Percentiles rank a stretch among this genome's conserved stretches.
phyloP scores from a whole-genome alignment of 2,888 invertebrate genomes.

The Lasioglossum figueresi region DNA sequence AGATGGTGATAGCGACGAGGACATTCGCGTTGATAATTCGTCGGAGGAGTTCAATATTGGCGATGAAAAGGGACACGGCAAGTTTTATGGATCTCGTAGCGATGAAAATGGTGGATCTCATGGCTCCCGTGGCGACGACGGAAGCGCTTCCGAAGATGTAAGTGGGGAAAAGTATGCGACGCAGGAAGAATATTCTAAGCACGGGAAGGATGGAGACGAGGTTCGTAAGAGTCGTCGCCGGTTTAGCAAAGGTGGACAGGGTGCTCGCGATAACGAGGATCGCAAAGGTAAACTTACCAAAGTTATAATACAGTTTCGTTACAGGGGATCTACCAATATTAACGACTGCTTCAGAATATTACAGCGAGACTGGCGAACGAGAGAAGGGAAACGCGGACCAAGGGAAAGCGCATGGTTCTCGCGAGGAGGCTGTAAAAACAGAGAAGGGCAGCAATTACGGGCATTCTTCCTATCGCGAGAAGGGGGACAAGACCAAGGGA shows the following conservation, averaged over 20 bases:
- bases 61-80: not conserved
- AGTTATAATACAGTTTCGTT: not conserved
- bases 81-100: not conserved
- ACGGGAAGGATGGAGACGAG: conserved; percentile 86
- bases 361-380: conserved; percentile 85
- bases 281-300: conserved; percentile 78
- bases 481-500: conserved; percentile 89
- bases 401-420: conserved; percentile 86
- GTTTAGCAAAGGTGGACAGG: conserved; percentile 86
- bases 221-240: conserved; percentile 85
- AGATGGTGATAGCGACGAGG: conserved; percentile 15
- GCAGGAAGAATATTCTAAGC: conserved; percentile 84
- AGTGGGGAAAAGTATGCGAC: conserved; percentile 85
- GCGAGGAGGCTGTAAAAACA: conserved; percentile 85
- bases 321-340: not conserved
- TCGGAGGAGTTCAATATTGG: conserved; percentile 22
- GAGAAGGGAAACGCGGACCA: conserved; percentile 86
- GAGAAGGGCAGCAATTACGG: conserved; percentile 86
- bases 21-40: not conserved
- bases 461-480: conserved; percentile 87
- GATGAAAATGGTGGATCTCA: conserved; percentile 10
- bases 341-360: conserved; percentile 81
- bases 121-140: not conserved
- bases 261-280: conserved; percentile 85
- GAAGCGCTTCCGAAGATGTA: conserved; percentile 70